These are phyloP conservation scores for Polyploca ridens DNA, from an alignment of 2,888 invertebrate genomes.

Conservation along the genomic window DNA sequence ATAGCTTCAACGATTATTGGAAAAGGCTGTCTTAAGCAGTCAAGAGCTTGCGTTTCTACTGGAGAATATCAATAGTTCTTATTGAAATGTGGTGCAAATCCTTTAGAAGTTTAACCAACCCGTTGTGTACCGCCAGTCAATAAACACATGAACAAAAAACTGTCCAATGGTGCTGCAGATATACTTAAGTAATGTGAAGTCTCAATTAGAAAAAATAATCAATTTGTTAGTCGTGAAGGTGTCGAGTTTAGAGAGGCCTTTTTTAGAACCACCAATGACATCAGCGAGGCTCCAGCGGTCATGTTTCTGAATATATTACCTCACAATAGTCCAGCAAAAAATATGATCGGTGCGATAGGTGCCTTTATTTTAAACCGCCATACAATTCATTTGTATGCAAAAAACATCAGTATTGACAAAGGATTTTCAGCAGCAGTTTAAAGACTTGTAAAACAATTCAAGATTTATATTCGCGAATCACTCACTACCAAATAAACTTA, in stretches of 20 bases:
- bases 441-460: neutral
- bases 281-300: slow-evolving; percentile 21
- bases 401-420: neutral
- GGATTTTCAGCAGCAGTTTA: neutral
- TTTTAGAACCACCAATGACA: slow-evolving; percentile 37
- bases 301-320: slow-evolving; percentile 26
- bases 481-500: too few relatives aligned
- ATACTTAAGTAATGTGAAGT: slow-evolving; percentile 13
- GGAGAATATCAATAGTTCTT: too few relatives aligned
- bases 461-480: too few relatives aligned
- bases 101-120: too few relatives aligned
- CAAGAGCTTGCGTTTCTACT: too few relatives aligned
- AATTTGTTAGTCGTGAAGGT: slow-evolving; percentile 25
- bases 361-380: slow-evolving; percentile 20
- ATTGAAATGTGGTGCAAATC: too few relatives aligned
- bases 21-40: too few relatives aligned
- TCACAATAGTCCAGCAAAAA: slow-evolving; percentile 32
- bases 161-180: neutral
- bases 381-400: slow-evolving; percentile 12
- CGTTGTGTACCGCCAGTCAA: too few relatives aligned
- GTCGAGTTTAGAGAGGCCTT: slow-evolving; percentile 19
- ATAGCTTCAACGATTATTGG: too few relatives aligned
- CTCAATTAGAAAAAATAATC: slow-evolving; percentile 31
- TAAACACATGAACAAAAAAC: neutral
- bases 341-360: slow-evolving; percentile 29